Evolutionary conservation across 2,113 vertebrate genomes (phyloP).

Genomic region (Nannobrachium achirus): DNA sequence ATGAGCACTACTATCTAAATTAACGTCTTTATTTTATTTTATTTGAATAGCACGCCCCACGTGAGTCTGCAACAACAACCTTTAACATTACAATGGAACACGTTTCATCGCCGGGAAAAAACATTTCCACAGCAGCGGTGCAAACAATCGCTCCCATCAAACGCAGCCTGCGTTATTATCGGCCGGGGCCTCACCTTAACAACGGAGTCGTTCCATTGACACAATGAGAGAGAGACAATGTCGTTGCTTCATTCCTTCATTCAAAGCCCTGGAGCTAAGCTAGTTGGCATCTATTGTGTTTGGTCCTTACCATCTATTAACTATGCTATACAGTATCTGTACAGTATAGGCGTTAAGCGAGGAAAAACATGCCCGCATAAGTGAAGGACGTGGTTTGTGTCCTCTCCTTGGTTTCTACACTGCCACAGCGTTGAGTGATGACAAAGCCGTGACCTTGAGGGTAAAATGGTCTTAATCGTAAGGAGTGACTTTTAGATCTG

Average conservation of each 20-base stretch:
- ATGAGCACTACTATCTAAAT: too few relatives aligned
- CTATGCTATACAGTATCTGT: too few relatives aligned
- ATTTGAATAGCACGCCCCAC: too few relatives aligned
- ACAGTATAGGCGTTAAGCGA: not conserved
- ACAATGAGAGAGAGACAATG: not conserved
- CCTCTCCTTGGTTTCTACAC: slow-evolving; percentile 13
- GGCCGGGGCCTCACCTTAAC: too few relatives aligned
- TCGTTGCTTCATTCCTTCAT: not conserved
- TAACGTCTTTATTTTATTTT: too few relatives aligned
- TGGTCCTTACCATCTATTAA: not conserved
- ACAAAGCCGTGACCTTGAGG: slow-evolving; percentile 45
- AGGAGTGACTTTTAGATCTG: slow-evolving; percentile 33
- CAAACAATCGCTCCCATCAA: too few relatives aligned
- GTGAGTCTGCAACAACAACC: too few relatives aligned
- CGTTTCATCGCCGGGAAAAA: too few relatives aligned
- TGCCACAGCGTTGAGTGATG: slow-evolving; percentile 14
- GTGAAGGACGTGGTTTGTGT: slow-evolving; percentile 10
- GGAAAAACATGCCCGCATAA: not conserved
- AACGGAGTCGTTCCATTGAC: not conserved
- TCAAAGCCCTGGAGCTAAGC: not conserved
- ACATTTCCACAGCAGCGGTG: too few relatives aligned
- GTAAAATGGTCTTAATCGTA: slow-evolving; percentile 37
- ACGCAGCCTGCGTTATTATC: too few relatives aligned
- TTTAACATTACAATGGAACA: too few relatives aligned
- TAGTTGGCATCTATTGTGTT: not conserved